Evolutionary conservation across 2,888 invertebrate species (phyloP).

Genomic region (Agrypnus murinus): DNA sequence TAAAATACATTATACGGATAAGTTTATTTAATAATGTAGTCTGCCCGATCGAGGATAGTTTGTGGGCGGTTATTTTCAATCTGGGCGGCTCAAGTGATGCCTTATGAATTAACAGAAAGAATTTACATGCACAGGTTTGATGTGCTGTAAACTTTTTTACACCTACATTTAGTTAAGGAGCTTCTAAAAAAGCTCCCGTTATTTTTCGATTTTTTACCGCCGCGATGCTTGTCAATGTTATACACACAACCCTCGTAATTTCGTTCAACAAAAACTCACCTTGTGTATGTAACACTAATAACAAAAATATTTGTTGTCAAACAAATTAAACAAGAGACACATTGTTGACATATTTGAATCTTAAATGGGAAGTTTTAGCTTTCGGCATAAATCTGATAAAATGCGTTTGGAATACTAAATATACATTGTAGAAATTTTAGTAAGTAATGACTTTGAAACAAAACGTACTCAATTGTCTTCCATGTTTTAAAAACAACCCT

Average conservation of each 20-base stretch:
- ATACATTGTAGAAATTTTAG: no score
- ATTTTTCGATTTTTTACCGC: constrained; percentile 3
- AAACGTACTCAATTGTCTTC: no score
- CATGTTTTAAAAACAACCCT: no score
- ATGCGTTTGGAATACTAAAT: no score
- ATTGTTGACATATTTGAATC: no score
- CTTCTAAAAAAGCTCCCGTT: constrained; percentile 39
- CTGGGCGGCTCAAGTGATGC: constrained; percentile 52
- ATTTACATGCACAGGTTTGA: constrained; percentile 50
- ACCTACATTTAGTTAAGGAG: constrained; percentile 43
- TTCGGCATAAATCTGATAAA: no score
- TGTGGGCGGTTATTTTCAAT: constrained; percentile 45
- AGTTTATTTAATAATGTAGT: constrained; percentile 50
- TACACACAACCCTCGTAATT: constrained; percentile 29
- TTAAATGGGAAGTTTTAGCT: no score
- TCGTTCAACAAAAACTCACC: constrained; percentile 27
- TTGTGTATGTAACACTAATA: constrained; percentile 22
- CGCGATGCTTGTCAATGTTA: constrained; percentile 27
- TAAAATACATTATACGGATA: constrained; percentile 51
- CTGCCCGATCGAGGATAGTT: constrained; percentile 49
- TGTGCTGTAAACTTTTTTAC: constrained; percentile 43
- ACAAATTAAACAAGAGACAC: constrained; percentile 32
- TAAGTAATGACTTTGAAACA: no score
- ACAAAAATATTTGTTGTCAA: constrained; percentile 41
- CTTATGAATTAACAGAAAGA: constrained; percentile 51